Conservation (phyloP, 2,113 vertebrate species). For the Pionites leucogaster region DNA sequence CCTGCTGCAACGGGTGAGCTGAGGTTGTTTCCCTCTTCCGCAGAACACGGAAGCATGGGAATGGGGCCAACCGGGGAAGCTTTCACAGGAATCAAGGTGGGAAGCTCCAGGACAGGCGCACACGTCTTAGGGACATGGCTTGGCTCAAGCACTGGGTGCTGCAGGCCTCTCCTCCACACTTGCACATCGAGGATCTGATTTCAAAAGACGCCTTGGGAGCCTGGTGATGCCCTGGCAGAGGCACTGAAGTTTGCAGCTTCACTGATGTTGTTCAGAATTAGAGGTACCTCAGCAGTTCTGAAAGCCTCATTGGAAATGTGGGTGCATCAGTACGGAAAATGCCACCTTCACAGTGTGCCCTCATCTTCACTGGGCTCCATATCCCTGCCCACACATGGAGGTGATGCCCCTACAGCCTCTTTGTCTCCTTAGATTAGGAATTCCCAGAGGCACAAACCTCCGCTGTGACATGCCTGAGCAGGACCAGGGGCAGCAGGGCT, state of each 20-base stretch:
- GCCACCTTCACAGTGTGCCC: background rate
- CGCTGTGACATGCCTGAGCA: background rate
- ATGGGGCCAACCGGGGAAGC: fast-evolving
- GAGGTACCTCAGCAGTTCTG: background rate
- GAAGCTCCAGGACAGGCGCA: background rate
- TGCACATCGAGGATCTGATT: background rate
- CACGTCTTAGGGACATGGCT: background rate
- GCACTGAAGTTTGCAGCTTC: background rate
- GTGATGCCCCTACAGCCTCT: background rate
- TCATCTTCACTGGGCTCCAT: background rate
- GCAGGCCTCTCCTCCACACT: background rate
- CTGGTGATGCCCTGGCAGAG: background rate
- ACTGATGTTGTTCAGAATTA: background rate
- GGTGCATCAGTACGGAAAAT: background rate
- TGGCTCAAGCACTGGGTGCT: background rate
- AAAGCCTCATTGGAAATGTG: background rate
- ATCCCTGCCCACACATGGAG: background rate
- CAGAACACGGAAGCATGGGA: background rate
- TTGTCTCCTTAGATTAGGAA: background rate
- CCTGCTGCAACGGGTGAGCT: background rate
- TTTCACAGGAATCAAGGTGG: background rate
- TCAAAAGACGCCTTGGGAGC: background rate
- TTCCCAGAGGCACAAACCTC: background rate
- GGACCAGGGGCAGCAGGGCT: background rate
- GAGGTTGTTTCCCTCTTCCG: background rate